phyloP scores from a whole-genome alignment of 2,113 vertebrate genomes.

The Crotalus horridus region DNA sequence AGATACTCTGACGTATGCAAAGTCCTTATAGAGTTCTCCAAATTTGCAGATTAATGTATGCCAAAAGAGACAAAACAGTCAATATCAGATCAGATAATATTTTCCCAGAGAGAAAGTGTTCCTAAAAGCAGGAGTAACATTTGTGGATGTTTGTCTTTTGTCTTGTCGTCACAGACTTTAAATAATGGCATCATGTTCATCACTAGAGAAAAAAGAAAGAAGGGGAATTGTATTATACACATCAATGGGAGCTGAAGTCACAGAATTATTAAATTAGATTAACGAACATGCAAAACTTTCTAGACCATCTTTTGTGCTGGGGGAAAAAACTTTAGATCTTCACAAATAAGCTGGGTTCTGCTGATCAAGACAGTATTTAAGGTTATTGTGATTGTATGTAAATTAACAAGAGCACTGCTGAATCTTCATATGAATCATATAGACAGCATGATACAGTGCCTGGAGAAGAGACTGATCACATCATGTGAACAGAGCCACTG shows the following conservation, averaged over 20 bases:
- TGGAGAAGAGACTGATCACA: not conserved
- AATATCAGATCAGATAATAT: conserved; percentile 25
- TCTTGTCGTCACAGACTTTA: conserved; percentile 55
- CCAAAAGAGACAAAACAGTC: not conserved
- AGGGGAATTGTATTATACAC: conserved; percentile 9
- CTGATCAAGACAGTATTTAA: not conserved
- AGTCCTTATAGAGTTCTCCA: conserved; percentile 13
- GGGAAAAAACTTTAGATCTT: not conserved
- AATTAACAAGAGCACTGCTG: not conserved
- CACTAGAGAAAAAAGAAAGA: conserved; percentile 58
- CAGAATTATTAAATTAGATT: not conserved
- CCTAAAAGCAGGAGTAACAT: conserved; percentile 8
- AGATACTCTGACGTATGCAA: not conserved
- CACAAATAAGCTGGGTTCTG: not conserved
- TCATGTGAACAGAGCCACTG: not conserved
- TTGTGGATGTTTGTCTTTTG: conserved; percentile 14
- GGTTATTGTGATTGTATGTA: not conserved
- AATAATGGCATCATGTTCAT: conserved; percentile 79
- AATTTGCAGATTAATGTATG: not conserved
- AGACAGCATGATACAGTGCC: not conserved
- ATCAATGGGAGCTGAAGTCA: conserved; percentile 3
- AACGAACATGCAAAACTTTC: not conserved
- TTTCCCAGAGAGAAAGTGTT: conserved; percentile 29
- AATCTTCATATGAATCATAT: not conserved
- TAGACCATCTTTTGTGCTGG: not conserved